phyloP scores from a whole-genome alignment of 2,888 invertebrate species.

The Troides aeacus region DNA sequence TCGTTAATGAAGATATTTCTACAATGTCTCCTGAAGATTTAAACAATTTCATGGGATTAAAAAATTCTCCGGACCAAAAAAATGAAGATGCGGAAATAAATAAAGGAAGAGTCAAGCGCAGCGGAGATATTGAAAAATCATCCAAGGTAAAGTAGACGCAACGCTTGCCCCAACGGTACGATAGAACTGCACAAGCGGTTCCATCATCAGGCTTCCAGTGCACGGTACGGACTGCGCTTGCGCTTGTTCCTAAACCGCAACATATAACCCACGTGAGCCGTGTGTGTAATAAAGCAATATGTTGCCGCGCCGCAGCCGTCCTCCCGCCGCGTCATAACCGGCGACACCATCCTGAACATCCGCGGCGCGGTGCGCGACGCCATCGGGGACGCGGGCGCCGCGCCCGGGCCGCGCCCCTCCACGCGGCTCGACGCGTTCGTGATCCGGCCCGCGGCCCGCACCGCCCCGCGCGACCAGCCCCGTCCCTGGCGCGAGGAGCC shows the following conservation, averaged over 20 bases:
- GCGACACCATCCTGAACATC: slow-evolving; percentile 73
- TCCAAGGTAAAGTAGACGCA: slow-evolving; percentile 48
- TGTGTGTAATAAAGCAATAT: too few species aligned
- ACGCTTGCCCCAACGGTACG: too few species aligned
- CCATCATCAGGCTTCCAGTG: neutral
- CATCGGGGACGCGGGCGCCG: slow-evolving; percentile 70
- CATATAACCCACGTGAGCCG: too few species aligned
- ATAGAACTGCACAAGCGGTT: neutral
- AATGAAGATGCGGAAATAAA: slow-evolving; percentile 15
- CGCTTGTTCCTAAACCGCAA: too few species aligned
- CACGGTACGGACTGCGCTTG: neutral
- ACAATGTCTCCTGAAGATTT: neutral
- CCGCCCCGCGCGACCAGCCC: slow-evolving; percentile 42
- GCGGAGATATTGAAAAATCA: slow-evolving; percentile 56
- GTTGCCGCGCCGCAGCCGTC: slow-evolving; percentile 19
- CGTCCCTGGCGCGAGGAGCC: slow-evolving; percentile 25
- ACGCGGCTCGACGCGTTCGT: slow-evolving; percentile 69
- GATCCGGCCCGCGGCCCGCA: slow-evolving; percentile 59
- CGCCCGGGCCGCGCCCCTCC: slow-evolving; percentile 64
- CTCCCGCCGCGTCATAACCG: slow-evolving; percentile 63
- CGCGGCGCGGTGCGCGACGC: slow-evolving; percentile 70
- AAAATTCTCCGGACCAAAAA: slow-evolving; percentile 39
- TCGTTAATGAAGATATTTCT: slow-evolving; percentile 29
- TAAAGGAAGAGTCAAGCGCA: slow-evolving; percentile 51
- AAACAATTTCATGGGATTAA: slow-evolving; percentile 4